Evolutionary conservation across 92 coral and sea anemone species (phyloP), one percentile per base, ranked within the genome.

Genomic region (Epizoanthus scotinus): DNA sequence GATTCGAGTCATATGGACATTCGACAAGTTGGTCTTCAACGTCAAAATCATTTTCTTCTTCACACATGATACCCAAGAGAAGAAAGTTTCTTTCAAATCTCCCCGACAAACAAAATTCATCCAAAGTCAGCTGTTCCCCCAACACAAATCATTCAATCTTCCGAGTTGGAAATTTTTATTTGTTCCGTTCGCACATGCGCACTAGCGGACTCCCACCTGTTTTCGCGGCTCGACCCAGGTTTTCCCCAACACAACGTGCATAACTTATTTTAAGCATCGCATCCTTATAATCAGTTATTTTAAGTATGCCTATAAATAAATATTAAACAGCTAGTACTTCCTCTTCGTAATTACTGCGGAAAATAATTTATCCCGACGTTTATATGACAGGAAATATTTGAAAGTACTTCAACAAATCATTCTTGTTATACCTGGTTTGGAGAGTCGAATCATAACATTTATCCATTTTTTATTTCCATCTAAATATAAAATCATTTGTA

Each of bases 71-170:
- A 86, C 82, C 82, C 81, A 64, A 27, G 77, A 73, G 69, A 88
- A 86, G 84, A 67, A 86, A 79, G 90, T 83, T 87, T 88, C 66
- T 73, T 88, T 83, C 87, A 86, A 86, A 79, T 87, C 85, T 90
- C 94, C 88, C 92, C 85, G 90, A 88, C 77, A 87, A 83, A 75
- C 78, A 91, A 93, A 83, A 72, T 84, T 83, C 87, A 90, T 77
- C 84, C 87, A 50, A 73, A 83, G 87, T 93, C 97, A 93, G 97
- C 97, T 93, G 97, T 93, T 93, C 96, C 81, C 81, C 90, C 74
- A 85, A 87, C 90, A 81, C 88, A 84, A 93, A 93, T 93, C 97
- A 93, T 88, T 90, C 97, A 90, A 77, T 27, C 72, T 82, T 87
- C 86, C 81, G 95, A 91, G 91, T 86, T 89, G 93, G 93, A 89